Percentiles rank a stretch among this genome's conserved stretches.
These are phyloP conservation scores for Eupeodes luniger DNA, from an alignment of 2,888 invertebrate species.

Conservation along the genomic window DNA sequence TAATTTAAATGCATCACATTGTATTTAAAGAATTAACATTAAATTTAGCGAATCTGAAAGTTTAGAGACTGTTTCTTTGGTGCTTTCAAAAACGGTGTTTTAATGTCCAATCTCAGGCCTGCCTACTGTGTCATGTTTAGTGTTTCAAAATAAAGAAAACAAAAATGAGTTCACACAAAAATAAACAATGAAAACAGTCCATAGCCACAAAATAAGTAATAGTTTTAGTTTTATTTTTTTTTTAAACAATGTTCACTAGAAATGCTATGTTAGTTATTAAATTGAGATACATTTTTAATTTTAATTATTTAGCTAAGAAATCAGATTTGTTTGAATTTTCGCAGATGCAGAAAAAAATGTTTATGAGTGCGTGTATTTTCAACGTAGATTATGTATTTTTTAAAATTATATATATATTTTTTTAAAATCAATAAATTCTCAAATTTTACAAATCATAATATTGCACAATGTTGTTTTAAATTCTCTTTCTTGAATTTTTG, in stretches of 20 bases:
- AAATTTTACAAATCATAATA: constrained; percentile 36
- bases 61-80: constrained; percentile 40
- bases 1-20: constrained; percentile 36
- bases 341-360: constrained; percentile 8
- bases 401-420: neutral
- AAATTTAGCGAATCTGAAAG: neutral
- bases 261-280: constrained; percentile 58
- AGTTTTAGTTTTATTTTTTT: constrained; percentile 37
- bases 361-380: constrained; percentile 44
- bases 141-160: constrained; percentile 17
- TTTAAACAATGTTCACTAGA: constrained; percentile 16
- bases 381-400: constrained; percentile 48
- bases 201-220: constrained; percentile 50
- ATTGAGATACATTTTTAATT: constrained; percentile 32
- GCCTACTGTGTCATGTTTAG: constrained; percentile 58
- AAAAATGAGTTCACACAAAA: constrained; percentile 21
- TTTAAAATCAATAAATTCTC: constrained; percentile 59
- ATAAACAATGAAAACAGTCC: constrained; percentile 43
- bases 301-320: constrained; percentile 27
- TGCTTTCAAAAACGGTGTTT: constrained; percentile 28
- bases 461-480: constrained; percentile 14
- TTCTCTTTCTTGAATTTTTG: constrained; percentile 27
- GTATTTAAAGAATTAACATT: neutral
- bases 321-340: constrained; percentile 21
- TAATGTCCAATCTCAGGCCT: constrained; percentile 61